phyloP scores from a whole-genome alignment of 2,888 invertebrate species.

The Pheosia gnoma region DNA sequence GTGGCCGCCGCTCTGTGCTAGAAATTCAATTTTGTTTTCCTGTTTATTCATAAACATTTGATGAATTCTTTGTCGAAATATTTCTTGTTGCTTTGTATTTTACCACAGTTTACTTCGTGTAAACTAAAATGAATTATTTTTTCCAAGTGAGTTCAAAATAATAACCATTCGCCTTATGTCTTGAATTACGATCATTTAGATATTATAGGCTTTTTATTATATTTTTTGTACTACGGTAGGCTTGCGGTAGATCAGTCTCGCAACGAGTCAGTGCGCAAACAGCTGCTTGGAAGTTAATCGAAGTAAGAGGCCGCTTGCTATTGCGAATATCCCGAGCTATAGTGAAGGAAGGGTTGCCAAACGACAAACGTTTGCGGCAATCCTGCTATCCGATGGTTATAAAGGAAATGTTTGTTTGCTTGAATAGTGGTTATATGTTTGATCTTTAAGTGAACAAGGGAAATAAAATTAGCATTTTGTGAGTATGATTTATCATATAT shows the following conservation, averaged over 20 bases:
- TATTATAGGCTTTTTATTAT: neutral
- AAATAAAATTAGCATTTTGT: too few relatives aligned
- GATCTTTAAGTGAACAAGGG: neutral
- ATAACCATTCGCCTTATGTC: neutral
- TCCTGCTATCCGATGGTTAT: neutral
- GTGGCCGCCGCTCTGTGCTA: neutral
- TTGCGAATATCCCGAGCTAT: neutral
- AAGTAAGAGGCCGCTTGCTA: neutral
- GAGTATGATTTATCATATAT: too few relatives aligned
- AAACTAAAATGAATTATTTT: neutral
- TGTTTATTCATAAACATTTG: conserved; percentile 1
- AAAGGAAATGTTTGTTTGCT: too few relatives aligned
- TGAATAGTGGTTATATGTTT: neutral
- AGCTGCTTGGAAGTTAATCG: neutral
- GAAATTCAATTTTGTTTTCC: neutral
- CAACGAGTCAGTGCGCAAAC: neutral
- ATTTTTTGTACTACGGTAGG: neutral
- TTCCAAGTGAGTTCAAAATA: neutral
- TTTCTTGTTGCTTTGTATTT: neutral
- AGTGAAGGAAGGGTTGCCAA: conserved; percentile 5
- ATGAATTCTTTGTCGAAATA: neutral
- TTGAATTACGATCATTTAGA: neutral
- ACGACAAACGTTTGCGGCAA: neutral
- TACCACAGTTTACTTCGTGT: neutral
- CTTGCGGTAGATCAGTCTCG: neutral